Percentiles rank a stretch among this genome's conserved stretches.
Conservation (phyloP, 2,888 invertebrate species). For the Sminthurinus aureus region DNA sequence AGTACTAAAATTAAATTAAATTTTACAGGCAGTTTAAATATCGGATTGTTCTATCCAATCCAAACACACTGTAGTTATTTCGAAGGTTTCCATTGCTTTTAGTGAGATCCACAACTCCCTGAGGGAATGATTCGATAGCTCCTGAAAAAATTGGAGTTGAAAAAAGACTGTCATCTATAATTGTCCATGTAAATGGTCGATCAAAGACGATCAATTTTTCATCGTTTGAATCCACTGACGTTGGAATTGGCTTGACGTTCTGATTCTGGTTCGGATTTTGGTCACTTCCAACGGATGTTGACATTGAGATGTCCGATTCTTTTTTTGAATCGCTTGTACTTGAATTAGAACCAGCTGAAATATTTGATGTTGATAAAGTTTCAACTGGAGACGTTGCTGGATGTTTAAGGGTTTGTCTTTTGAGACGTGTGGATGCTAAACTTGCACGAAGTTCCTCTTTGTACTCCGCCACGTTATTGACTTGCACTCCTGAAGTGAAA, state of each 20-base stretch:
- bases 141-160: conserved; percentile 33
- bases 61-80: conserved; percentile 3
- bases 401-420: too few relatives aligned
- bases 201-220: conserved; percentile 33
- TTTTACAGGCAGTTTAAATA: conserved; percentile 15
- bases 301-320: not conserved
- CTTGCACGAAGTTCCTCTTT: conserved; percentile 1
- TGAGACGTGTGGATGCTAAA: not conserved
- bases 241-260: not conserved
- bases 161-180: conserved; percentile 28
- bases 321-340: not conserved
- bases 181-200: conserved; percentile 31
- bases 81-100: not conserved
- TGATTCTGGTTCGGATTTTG: not conserved
- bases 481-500: conserved; percentile 19
- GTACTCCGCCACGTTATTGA: conserved; percentile 25
- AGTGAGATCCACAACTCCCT: not conserved
- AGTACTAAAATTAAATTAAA: not conserved
- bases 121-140: conserved; percentile 20
- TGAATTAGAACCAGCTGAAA: not conserved
- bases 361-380: not conserved
- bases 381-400: too few relatives aligned
- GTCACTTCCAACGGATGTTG: not conserved
- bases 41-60: conserved; percentile 18
- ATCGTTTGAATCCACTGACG: not conserved